These are phyloP conservation scores for Agapostemon virescens DNA, from an alignment of 2,888 invertebrate genomes.

Conservation along the genomic window DNA sequence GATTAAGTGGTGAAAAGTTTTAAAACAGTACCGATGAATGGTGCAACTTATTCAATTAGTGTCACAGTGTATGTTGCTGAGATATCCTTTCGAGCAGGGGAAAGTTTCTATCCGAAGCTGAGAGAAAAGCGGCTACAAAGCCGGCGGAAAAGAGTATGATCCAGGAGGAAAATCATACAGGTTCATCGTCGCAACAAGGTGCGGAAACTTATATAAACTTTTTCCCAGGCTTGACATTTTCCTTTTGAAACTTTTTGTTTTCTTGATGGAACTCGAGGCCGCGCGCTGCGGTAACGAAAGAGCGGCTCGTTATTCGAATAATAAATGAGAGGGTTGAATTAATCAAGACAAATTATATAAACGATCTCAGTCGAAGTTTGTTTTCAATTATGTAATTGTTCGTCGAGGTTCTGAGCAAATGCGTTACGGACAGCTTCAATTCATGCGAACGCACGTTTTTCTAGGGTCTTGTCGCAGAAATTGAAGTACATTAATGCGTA, in stretches of 20 bases:
- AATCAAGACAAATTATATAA: background rate
- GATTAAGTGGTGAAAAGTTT: background rate
- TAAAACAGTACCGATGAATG: background rate
- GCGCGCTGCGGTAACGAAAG: background rate
- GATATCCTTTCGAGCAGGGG: background rate
- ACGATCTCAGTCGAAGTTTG: background rate
- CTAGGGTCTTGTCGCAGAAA: too few species aligned
- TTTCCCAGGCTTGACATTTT: background rate
- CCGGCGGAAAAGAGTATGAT: background rate
- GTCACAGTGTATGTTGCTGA: background rate
- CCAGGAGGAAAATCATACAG: background rate
- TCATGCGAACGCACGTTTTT: too few species aligned
- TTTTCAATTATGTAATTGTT: too few species aligned
- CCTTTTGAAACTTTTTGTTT: background rate
- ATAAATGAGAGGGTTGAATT: background rate
- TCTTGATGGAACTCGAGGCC: background rate
- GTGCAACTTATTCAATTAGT: background rate
- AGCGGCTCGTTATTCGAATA: background rate
- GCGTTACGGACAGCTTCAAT: too few species aligned
- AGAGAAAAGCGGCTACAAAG: background rate
- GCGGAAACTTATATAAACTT: constrained; percentile 22
- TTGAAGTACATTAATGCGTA: too few species aligned
- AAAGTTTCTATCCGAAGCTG: background rate
- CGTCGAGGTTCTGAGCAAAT: too few species aligned
- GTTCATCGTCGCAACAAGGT: constrained; percentile 35